Evolutionary conservation across 37 sponge, comb jelly and placozoan species (phyloP), one percentile per base, ranked within the genome.

Genomic region (Axinella damicornis): DNA sequence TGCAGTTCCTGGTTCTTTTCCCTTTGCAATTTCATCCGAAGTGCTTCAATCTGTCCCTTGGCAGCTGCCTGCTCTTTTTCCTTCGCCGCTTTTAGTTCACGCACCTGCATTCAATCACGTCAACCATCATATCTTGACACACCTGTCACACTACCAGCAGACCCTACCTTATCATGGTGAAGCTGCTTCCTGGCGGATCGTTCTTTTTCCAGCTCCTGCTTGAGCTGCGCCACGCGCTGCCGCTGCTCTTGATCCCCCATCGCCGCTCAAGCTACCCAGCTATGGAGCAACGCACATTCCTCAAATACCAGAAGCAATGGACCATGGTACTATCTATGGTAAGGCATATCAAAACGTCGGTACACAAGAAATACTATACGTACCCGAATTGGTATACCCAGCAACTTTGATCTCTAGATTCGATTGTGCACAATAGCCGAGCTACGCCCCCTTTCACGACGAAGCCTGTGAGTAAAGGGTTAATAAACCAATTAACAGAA

Each of bases 401-500:
- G n/a, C n/a, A n/a, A n/a, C 46, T 46, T 46, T 46, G 46, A 46
- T 46, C 6, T 4, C 9, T 9, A 46, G 46, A 12, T 46, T 46
- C 6, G 6, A 9, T 4, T 46, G 4, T 46, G 4, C 9, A 9
- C 9, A 12, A 46, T 46, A 46, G n/a, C n/a, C 46, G 46, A 67
- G 68, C 68, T 67, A 67, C 68, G 68, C 68, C 68, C 68, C 68
- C 68, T 67, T 67, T 67, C 28, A 14, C 33, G 12, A 14, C 4
- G 5, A 46, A 9, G 4, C 4, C 46, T 9, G 46, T 46, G 46
- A 9, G 9, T 4, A 46, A 46, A 46, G 46, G 46, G 46, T 46
- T 46, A 46, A 46, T 46, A 12, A 46, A 61, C n/a, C 5, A 6
- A 22, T 6, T 22, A 6, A 25, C 62, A 14, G 2, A n/a, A n/a